phyloP scores from a whole-genome alignment of 2,113 vertebrate genomes.

The Strigops habroptila region DNA sequence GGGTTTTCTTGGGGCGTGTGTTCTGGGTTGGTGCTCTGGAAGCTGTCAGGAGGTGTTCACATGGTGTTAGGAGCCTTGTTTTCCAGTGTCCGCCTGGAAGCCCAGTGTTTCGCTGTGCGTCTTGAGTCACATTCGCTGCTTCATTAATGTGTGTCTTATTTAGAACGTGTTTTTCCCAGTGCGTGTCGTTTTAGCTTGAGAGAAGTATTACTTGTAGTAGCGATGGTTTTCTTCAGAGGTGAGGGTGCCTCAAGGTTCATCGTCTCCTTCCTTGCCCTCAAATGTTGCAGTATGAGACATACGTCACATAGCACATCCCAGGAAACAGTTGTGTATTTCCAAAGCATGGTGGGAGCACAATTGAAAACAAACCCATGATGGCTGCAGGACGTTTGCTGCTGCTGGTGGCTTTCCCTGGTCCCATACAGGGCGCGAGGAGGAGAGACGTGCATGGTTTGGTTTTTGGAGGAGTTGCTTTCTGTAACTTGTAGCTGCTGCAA shows the following conservation, averaged over 20 bases:
- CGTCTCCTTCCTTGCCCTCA: fast-evolving
- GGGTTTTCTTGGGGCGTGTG: fast-evolving
- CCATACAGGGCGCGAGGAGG: fast-evolving
- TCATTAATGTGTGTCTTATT: fast-evolving
- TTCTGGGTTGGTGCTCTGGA: fast-evolving
- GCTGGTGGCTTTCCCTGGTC: fast-evolving
- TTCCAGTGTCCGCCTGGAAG: fast-evolving
- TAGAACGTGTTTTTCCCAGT: fast-evolving
- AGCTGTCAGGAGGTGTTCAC: fast-evolving
- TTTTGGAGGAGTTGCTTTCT: not conserved
- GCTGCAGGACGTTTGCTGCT: fast-evolving
- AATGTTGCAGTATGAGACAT: not conserved
- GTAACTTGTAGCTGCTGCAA: fast-evolving
- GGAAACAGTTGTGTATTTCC: not conserved
- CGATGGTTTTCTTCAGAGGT: not conserved
- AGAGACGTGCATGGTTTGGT: fast-evolving
- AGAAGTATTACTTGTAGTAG: not conserved
- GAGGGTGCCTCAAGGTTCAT: not conserved
- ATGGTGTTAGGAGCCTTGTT: not conserved
- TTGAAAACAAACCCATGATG: fast-evolving
- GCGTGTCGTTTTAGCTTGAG: fast-evolving
- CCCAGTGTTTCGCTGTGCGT: fast-evolving
- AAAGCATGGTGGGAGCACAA: fast-evolving
- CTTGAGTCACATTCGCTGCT: fast-evolving
- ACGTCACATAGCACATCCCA: fast-evolving